Evolutionary conservation across 2,113 vertebrate genomes (phyloP).

Genomic region (Pao palembangensis): DNA sequence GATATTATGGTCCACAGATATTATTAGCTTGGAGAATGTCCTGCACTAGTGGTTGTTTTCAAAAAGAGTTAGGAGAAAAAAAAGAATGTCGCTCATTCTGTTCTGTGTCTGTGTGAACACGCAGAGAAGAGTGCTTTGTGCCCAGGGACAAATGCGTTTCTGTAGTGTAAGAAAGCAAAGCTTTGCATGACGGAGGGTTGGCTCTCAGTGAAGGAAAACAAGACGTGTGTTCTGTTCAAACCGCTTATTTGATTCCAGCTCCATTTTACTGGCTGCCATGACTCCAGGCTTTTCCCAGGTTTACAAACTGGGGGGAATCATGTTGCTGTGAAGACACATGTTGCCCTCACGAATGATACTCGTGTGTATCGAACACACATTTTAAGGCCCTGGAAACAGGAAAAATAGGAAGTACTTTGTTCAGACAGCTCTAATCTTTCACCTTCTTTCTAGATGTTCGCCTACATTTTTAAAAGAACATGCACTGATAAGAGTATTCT

Average conservation of each 20-base stretch:
- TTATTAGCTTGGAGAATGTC: conserved; percentile 51
- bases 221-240: background rate
- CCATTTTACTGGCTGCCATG: background rate
- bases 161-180: background rate
- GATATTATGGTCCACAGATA: conserved; percentile 36
- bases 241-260: background rate
- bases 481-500: too few relatives aligned
- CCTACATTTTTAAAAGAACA: background rate
- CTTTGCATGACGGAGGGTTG: background rate
- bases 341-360: background rate
- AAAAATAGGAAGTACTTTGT: background rate
- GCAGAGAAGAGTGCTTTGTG: background rate
- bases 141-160: background rate
- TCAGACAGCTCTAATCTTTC: background rate
- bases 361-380: background rate
- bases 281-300: background rate
- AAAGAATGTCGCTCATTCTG: conserved; percentile 21
- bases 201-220: too few relatives aligned
- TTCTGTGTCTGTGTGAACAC: conserved; percentile 9
- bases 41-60: conserved; percentile 39
- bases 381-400: background rate
- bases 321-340: background rate
- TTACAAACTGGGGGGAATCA: background rate
- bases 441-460: background rate
- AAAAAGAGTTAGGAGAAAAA: conserved; percentile 28